Evolutionary conservation across 2,888 invertebrate species (phyloP), one percentile per base, ranked within the genome.

Genomic region (Neoaliturus tenellus): DNA sequence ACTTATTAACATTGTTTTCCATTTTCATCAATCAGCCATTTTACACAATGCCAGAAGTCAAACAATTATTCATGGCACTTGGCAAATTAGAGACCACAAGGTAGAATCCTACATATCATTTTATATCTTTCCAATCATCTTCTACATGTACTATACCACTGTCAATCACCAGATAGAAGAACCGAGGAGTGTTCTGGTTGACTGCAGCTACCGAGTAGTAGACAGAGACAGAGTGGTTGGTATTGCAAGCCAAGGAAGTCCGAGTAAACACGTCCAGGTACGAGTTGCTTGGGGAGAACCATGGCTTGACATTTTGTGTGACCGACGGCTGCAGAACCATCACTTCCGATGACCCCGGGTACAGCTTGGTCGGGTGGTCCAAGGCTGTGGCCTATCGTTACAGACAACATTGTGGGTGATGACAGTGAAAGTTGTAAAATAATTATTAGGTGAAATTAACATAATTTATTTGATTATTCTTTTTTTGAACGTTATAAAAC

Each of bases 191-290:
- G 12, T 51, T 23, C n/a, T 62, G 44, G 25, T 35, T 69, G 23
- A 35, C 31, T 28, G 62, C 35, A 33, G 73, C 41, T 4, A 84
- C 82, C 48, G 84, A 78, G 69, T 84, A 84, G 55, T 75, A 82
- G 23, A 84, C 69, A n/a, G 71, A 31, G 58, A 82, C 28, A 20
- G 48, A 35, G 41, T 82, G 78, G 8, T 33, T 51, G 17, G 35
- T 73, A 35, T 35, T 62, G 28, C 84, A 84, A 17, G 62, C 78
- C 25, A 84, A 28, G 8, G 84, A 62, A 14, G 67, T 51, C 6
- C 71, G 78, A 4, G 82, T 84, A 44, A 62, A 78, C 12, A 82
- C 82, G 80, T 84, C 84, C 33, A 84, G 2, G 55, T 84, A 84
- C 14, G 62, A 39, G 23, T 35, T 28, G 48, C 82, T 82, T 0